Percentiles rank a stretch among this genome's conserved stretches.
Evolutionary conservation across 2,888 invertebrate genomes (phyloP).

Genomic region (Helicoverpa assulta): DNA sequence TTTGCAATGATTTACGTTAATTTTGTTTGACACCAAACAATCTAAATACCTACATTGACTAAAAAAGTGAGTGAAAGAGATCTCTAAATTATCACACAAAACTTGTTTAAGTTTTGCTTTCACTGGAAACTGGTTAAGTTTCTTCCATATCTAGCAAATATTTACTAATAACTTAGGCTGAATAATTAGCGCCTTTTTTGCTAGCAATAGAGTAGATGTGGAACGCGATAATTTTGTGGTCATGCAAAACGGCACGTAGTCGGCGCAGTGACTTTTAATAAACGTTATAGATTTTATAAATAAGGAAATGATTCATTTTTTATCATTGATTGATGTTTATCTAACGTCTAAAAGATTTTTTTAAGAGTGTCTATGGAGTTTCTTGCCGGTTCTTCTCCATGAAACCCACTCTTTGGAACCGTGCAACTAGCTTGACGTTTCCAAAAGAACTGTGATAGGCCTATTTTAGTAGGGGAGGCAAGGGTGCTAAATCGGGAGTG

Average conservation of each 20-base stretch:
- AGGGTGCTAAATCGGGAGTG: too few relatives aligned
- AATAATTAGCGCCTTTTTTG: slow-evolving; percentile 29
- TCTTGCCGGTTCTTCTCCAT: too few relatives aligned
- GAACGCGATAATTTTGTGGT: neutral
- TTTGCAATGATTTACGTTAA: neutral
- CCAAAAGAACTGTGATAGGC: too few relatives aligned
- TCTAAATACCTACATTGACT: neutral
- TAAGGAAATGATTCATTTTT: neutral
- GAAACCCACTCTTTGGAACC: too few relatives aligned
- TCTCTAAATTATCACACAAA: slow-evolving; percentile 35
- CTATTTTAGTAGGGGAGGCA: too few relatives aligned
- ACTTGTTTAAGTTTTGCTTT: slow-evolving; percentile 39
- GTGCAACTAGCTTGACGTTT: too few relatives aligned
- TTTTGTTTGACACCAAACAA: neutral
- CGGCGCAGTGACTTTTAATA: neutral
- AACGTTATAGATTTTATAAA: neutral
- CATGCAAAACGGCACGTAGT: slow-evolving; percentile 11
- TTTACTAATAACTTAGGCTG: slow-evolving; percentile 28
- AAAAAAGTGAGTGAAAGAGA: neutral
- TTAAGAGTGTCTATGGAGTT: too few relatives aligned
- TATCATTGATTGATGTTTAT: neutral
- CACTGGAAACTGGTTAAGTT: slow-evolving; percentile 18
- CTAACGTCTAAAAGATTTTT: neutral
- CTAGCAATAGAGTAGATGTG: neutral
- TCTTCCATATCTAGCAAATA: slow-evolving; percentile 16